Evolutionary conservation across 1,140 invertebrate species (phyloP).

Genomic region (Philotrypesis tridentata): DNA sequence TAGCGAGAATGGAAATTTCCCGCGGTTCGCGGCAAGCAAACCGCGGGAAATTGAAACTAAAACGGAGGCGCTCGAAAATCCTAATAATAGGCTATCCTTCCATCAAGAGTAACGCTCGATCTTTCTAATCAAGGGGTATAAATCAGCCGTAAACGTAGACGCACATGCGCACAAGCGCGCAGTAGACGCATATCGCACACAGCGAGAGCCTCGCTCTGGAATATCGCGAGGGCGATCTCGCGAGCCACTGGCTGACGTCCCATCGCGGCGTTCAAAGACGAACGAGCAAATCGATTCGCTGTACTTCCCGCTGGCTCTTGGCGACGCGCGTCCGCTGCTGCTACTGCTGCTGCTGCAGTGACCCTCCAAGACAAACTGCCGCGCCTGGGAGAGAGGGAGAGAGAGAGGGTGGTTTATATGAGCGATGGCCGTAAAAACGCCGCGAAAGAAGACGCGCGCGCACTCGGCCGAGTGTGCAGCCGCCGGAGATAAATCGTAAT

Average conservation of each 20-base stretch:
- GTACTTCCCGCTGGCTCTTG: background rate
- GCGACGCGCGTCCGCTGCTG: constrained; percentile 2
- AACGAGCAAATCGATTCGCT: constrained; percentile 10
- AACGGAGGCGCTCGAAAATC: too few species aligned
- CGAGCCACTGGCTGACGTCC: background rate
- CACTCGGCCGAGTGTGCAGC: background rate
- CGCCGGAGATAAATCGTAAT: constrained; percentile 26
- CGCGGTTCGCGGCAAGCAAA: too few species aligned
- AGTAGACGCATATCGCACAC: too few species aligned
- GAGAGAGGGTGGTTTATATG: constrained; percentile 6
- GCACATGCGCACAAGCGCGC: too few species aligned
- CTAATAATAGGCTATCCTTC: too few species aligned
- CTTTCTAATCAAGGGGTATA: too few species aligned
- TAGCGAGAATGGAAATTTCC: too few species aligned
- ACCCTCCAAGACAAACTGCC: constrained; percentile 3
- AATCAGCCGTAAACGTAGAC: too few species aligned
- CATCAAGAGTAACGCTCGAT: too few species aligned
- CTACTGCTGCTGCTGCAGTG: too few species aligned
- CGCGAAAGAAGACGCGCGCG: background rate
- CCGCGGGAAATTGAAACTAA: too few species aligned
- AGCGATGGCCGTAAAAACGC: constrained; percentile 36
- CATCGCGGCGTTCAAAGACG: background rate
- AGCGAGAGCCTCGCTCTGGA: too few species aligned
- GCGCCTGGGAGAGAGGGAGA: background rate
- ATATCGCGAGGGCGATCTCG: background rate